These are phyloP conservation scores for Eulemur coronatus DNA, from an alignment of 2,797 vertebrate species.

Conservation along the genomic window DNA sequence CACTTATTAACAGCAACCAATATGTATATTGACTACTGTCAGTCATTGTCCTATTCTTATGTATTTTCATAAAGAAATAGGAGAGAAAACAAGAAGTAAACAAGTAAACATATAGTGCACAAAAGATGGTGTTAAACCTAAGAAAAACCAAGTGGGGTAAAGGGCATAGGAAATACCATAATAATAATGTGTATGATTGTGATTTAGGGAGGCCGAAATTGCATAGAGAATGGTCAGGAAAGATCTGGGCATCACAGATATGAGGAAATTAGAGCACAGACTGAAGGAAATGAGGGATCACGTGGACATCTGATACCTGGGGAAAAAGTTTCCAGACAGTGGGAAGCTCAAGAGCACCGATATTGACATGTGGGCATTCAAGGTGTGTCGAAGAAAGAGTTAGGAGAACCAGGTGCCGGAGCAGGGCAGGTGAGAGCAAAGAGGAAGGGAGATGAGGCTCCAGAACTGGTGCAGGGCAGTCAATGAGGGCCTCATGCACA, in stretches of 20 bases:
- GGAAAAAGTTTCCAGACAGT: background rate
- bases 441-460: too few species aligned
- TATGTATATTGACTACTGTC: background rate
- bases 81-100: background rate
- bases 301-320: background rate
- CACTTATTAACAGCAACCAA: background rate
- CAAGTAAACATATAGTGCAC: background rate
- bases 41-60: background rate
- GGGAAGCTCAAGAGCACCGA: accelerated
- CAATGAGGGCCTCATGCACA: too few species aligned
- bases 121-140: background rate
- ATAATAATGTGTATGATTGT: too few species aligned
- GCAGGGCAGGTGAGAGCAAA: too few species aligned
- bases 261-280: background rate
- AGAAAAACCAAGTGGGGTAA: background rate
- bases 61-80: background rate
- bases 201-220: background rate
- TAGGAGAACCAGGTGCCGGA: too few species aligned
- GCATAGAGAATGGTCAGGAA: background rate
- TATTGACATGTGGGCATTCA: background rate
- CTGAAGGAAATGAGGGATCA: background rate
- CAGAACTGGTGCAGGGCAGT: background rate
- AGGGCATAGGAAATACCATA: background rate
- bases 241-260: background rate
- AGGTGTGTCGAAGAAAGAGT: background rate